Conservation (phyloP, 2,888 invertebrate genomes). For the Phragmatobia fuliginosa region DNA sequence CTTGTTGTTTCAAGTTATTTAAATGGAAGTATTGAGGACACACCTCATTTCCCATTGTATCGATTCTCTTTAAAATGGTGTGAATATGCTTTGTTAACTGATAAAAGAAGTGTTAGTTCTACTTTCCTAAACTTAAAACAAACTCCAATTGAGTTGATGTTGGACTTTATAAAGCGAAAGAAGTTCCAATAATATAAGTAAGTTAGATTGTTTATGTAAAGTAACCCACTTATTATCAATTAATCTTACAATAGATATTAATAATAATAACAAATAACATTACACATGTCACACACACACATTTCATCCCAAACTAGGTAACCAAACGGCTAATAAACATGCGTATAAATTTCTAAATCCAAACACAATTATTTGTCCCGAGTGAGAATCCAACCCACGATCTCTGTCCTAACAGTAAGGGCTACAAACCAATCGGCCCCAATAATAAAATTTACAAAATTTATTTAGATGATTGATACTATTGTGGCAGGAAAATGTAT, state of each 20-base stretch:
- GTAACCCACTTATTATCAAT: neutral
- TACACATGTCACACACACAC: neutral
- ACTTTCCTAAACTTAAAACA: conserved; percentile 77
- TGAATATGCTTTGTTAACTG: conserved; percentile 79
- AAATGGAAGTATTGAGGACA: conserved; percentile 83
- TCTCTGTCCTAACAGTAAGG: neutral
- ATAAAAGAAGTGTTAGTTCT: conserved; percentile 83
- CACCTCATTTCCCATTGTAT: conserved; percentile 79
- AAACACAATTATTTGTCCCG: neutral
- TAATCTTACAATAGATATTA: conserved; percentile 20
- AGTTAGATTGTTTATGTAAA: conserved; percentile 41
- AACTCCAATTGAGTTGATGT: conserved; percentile 55
- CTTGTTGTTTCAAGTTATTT: conserved; percentile 72
- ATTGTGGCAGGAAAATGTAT: neutral
- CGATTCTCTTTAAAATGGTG: conserved; percentile 78
- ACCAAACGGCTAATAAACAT: neutral
- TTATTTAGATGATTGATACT: neutral
- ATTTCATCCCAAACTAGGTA: neutral
- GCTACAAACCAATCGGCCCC: neutral
- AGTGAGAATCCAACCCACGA: neutral
- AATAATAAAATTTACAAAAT: neutral
- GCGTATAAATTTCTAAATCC: neutral
- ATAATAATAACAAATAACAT: neutral
- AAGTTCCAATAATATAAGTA: conserved; percentile 50
- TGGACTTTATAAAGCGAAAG: conserved; percentile 48